Evolutionary conservation across 1,140 invertebrate species (phyloP).

Genomic region (Drosophila fuyamai): DNA sequence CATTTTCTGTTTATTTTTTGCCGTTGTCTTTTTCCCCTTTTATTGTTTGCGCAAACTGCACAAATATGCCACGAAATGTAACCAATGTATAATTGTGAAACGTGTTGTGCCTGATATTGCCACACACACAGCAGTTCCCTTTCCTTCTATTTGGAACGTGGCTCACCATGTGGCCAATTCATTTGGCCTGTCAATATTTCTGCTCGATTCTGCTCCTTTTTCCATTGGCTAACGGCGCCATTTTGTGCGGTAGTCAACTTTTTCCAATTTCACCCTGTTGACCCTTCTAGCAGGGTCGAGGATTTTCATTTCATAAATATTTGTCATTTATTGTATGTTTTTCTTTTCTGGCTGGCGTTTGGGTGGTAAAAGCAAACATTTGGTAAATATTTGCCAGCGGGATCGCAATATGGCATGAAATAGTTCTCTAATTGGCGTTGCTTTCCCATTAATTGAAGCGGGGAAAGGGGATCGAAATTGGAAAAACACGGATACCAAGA

Average conservation of each 20-base stretch:
- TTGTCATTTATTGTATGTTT: constrained; percentile 46
- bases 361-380: constrained; percentile 31
- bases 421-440: constrained; percentile 58
- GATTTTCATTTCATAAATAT: constrained; percentile 72
- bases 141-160: constrained; percentile 29
- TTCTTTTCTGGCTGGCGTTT: constrained; percentile 1
- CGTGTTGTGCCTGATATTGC: constrained; percentile 75
- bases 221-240: constrained; percentile 53
- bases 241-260: constrained; percentile 61
- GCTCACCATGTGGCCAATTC: constrained; percentile 53
- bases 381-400: constrained; percentile 36
- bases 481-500: not conserved
- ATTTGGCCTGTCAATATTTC: constrained; percentile 68
- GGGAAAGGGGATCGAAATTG: no score
- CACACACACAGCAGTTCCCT: constrained; percentile 14
- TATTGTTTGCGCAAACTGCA: constrained; percentile 69
- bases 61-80: constrained; percentile 79
- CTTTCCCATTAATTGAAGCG: constrained; percentile 46
- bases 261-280: constrained; percentile 65
- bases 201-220: constrained; percentile 15
- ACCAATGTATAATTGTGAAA: constrained; percentile 81
- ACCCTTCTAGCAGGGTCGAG: constrained; percentile 26
- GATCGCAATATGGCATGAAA: constrained; percentile 37
- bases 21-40: constrained; percentile 10
- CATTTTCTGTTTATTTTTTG: constrained; percentile 22